Conservation (phyloP, 2,888 invertebrate species). For the Cephus pygmeus region DNA sequence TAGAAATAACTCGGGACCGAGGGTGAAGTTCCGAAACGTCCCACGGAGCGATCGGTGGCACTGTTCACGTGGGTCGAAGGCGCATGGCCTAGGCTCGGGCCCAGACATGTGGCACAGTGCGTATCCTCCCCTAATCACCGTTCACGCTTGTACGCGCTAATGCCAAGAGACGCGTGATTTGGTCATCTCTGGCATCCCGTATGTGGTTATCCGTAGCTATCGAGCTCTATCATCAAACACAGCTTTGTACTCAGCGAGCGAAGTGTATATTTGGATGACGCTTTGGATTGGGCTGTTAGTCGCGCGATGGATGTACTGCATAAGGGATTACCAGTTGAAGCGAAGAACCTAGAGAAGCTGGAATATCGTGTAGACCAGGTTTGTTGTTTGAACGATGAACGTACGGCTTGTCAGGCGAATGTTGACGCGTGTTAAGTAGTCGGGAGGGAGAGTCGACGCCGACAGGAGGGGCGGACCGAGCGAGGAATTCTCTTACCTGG, state of each 20-base stretch:
- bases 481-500: neutral
- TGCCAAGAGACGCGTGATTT: conserved; percentile 36
- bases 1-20: neutral
- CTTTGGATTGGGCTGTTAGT: neutral
- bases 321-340: neutral
- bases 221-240: conserved; percentile 25
- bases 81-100: conserved; percentile 1
- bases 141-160: conserved; percentile 45
- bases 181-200: conserved; percentile 14
- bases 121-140: conserved; percentile 20
- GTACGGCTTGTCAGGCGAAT: neutral
- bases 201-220: conserved; percentile 31
- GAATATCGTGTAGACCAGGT: neutral
- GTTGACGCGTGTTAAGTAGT: neutral
- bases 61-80: neutral
- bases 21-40: neutral
- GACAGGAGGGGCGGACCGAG: neutral
- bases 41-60: neutral
- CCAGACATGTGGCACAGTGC: conserved; percentile 15
- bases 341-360: neutral
- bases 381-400: neutral
- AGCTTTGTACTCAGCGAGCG: conserved; percentile 25
- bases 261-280: neutral
- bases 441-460: neutral
- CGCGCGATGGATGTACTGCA: neutral